A percentile compares a stretch with the other conserved stretches of the same genome.
phyloP scores from a whole-genome alignment of 2,888 invertebrate genomes.

The Choreutis nemorana region DNA sequence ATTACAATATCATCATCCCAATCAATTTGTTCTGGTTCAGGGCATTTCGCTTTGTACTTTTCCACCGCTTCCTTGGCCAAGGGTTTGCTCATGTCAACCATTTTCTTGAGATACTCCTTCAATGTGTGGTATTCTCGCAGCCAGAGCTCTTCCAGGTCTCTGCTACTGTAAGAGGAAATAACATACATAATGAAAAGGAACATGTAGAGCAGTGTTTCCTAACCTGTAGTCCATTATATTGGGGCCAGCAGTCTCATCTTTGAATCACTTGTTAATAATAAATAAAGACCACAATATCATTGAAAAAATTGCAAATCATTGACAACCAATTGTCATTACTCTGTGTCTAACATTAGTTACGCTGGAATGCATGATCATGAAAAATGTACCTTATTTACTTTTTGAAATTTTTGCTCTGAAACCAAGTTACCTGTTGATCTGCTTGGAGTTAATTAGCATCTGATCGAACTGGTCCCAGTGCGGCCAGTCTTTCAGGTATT shows the following conservation, averaged over 20 bases:
- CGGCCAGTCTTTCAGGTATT: conserved; percentile 46
- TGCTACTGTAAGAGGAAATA: no score
- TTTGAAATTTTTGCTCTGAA: background rate
- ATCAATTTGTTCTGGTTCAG: conserved; percentile 5
- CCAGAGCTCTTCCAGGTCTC: conserved; percentile 20
- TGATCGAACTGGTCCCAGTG: conserved; percentile 42
- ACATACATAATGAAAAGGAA: no score
- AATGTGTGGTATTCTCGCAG: conserved; percentile 27
- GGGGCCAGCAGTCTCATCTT: no score
- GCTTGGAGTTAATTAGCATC: conserved; percentile 21
- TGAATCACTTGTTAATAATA: no score
- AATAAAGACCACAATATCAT: no score
- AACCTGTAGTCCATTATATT: no score
- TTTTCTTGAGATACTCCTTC: conserved; percentile 26
- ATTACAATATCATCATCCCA: conserved; percentile 18
- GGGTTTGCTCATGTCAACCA: conserved; percentile 21
- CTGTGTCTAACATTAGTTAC: no score
- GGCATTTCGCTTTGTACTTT: conserved; percentile 8
- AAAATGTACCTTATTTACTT: no score
- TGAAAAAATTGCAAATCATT: no score
- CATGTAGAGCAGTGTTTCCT: no score
- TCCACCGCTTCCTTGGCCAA: conserved; percentile 18
- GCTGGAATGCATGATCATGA: no score
- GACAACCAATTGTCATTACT: no score
- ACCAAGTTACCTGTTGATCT: conserved; percentile 8